These are phyloP conservation scores for Ploceus nigricollis DNA, from an alignment of 2,113 vertebrate species.

Conservation along the genomic window DNA sequence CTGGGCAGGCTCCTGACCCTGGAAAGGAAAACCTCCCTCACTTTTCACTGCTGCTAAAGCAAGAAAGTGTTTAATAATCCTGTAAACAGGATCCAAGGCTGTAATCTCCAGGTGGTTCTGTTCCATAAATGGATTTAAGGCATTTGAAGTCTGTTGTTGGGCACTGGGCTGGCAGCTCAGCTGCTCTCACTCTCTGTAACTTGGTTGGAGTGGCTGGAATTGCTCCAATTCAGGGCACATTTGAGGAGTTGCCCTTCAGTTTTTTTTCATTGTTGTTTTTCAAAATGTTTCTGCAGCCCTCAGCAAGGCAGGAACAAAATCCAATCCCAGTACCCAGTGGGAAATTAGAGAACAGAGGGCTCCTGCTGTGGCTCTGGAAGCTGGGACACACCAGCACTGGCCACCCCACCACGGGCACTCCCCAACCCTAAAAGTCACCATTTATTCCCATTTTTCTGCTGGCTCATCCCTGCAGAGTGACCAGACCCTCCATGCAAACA, in stretches of 20 bases:
- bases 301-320: not conserved
- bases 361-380: not conserved
- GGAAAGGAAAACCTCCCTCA: not conserved
- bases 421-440: not conserved
- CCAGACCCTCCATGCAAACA: not conserved
- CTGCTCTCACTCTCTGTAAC: not conserved
- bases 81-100: not conserved
- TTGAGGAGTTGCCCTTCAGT: not conserved
- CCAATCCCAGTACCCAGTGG: rapidly evolving
- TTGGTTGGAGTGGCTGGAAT: not conserved
- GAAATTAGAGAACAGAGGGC: not conserved
- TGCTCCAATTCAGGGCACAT: not conserved
- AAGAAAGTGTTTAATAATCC: not conserved
- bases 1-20: not conserved
- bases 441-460: not conserved
- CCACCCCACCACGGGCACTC: not conserved
- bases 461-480: not conserved
- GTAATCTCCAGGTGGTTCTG: not conserved
- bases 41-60: not conserved
- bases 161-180: not conserved
- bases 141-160: not conserved
- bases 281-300: not conserved
- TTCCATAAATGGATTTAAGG: not conserved
- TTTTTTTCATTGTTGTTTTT: not conserved
- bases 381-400: not conserved